Evolutionary conservation across 2,797 vertebrate species (phyloP), one percentile per base, ranked within the genome.

Genomic region (Eremophila alpestris): DNA sequence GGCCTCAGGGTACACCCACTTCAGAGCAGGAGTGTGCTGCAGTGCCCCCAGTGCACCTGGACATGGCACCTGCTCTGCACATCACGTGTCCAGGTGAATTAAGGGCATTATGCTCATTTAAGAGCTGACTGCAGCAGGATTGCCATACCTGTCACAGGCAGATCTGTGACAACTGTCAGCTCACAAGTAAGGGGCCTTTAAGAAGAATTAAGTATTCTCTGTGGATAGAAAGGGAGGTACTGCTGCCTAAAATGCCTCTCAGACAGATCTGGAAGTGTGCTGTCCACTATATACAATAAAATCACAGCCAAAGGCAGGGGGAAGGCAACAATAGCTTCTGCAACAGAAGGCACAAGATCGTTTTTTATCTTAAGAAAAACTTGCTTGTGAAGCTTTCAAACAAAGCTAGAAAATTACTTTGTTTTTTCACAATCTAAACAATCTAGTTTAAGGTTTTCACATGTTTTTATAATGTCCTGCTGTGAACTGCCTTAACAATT

Each of bases 41-140:
- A 16, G 22, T 2, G 27, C 16, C 12, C 3, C 36, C 52, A 24
- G 9, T 1, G 20, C 4, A 41, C 45, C 48, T 16, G 26, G 48
- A 65, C 24, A 11, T 0, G 1, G 60, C 24, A n/a, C 10, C 19
- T 0, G 0, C 55, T 48, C 46, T 2, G 1, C 68, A 41, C 1
- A 22, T 70, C 38, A 16, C 0, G 0, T 30, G 14, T 24, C 46
- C 2, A 0, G 5, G 29, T 16, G 13, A 49, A 38, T 24, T 29
- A 36, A 55, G 11, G 38, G 14, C 46, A 75, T 58, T n/a, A 1
- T 16, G 49, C 23, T 75, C 29, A 60, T 20, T 48, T 62, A 43
- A 29, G 45, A 71, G 32, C 4, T 20, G 29, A 48, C 60, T 70
- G 18, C 3, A 55, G 41, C 8, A 84, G 45, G 36, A 67, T 4